Evolutionary conservation across 2,797 vertebrate genomes (phyloP), one percentile per base, ranked within the genome.

Genomic region (Mormyrus hasselquistii): DNA sequence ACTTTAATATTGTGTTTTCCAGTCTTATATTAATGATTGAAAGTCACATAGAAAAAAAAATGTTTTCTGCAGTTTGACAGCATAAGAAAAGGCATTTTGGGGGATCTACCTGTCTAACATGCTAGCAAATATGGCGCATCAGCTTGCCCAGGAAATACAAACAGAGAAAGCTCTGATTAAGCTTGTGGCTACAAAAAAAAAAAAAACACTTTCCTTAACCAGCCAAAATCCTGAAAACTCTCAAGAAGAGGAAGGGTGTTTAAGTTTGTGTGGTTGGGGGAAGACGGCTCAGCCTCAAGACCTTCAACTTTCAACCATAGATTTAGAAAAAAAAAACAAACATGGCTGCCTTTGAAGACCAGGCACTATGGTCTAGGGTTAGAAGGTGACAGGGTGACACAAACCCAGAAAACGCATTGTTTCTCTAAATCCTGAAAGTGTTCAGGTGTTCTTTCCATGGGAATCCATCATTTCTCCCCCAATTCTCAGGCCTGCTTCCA

Each of bases 161-260:
- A 76, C 69, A 76, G 12, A 76, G 34, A 41, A 38, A 76, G 2
- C 69, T 76, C 25, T 76, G 34, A 6, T 14, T 41, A 59, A 93
- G 38, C 94, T 89, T 88, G 89, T 88, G 41, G 38, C 92, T 91
- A 93, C 84, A 92, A 38, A 34, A 0, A 91, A 91, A 92, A 91
- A 94, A 96, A 94, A 94, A 89, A 92, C 94, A 94, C 65, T 89
- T 89, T 88, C 12, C 53, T 14, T 62, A 87, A 85, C 53, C 53
- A 52, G 53, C 69, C 41, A 82, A 82, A 83, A 83, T 62, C 25
- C 1, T 34, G 41, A 44, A 59, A n/a, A 44, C 19, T 50, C 38
- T 49, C 25, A 22, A 25, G 62, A 55, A 47, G 89, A 52, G 65
- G 89, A 87, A 79, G n/a, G 82, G n/a, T 2, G 49, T 89, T 25